Evolutionary conservation across 2,797 vertebrate species (phyloP), one percentile per base, ranked within the genome.

Genomic region (Rhincodon typus): DNA sequence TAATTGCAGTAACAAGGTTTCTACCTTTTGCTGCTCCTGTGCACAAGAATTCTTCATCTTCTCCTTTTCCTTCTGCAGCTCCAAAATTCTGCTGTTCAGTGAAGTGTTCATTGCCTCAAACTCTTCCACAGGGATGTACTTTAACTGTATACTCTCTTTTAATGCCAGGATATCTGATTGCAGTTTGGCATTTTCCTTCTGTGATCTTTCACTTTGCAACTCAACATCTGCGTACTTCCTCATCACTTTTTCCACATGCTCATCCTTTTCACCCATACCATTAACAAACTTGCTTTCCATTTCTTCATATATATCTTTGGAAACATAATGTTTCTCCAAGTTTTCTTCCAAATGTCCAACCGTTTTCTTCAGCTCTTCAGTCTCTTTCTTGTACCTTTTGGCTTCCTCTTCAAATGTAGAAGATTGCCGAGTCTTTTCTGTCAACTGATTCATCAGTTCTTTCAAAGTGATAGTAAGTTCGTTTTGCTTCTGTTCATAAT

Each of bases 401-500:
- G 96, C 96, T 4, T 97, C 97, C 19, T 97, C 97, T 96, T 97
- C 97, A 0, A 97, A 97, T 0, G 96, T 95, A 0, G 96, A 96
- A 95, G 96, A 97, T 96, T 97, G 98, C 42, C 97, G 97, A 2
- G 96, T 97, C 96, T 98, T 97, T 38, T 98, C 97, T 38, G 97
- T 93, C 95, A 99, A 96, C 96, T 97, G 98, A 0, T 96, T 97
- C 4, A 96, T 97, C 12, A 99, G 87, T 8, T 98, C 98, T 93
- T 97, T 97, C 96, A 98, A 96, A 0, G 96, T 96, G 42, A 96
- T 96, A 19, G 97, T 97, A 34, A 98, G 98, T 57, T 97, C 97
- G 70, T 96, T 97, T 50, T 99, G 98, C 53, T 98, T 98, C 95
- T 99, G 98, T 96, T 98, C 97, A 0, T 98, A 96, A 27, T 97